Percentiles rank a stretch among this genome's conserved stretches.
These are phyloP conservation scores for Ichneumon xanthorius DNA, from an alignment of 2,888 invertebrate genomes.

Conservation along the genomic window DNA sequence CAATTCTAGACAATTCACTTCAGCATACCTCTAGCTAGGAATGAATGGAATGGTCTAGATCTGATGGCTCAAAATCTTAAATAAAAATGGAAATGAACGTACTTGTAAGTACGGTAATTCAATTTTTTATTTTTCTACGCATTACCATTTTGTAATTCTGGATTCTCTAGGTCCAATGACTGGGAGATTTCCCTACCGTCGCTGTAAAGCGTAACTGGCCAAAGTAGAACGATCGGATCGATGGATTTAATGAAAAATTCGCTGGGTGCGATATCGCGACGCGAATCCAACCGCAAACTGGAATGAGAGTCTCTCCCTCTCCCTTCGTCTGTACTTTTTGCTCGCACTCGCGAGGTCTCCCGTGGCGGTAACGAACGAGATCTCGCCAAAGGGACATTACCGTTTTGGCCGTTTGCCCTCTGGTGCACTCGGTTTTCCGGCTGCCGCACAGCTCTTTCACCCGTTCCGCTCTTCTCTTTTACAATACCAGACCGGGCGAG, in stretches of 20 bases:
- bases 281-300: conserved; percentile 58
- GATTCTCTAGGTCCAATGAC: not conserved
- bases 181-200: not conserved
- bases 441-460: not conserved
- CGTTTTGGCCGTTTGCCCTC: conserved; percentile 67
- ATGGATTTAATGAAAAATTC: conserved; percentile 64
- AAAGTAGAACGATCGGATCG: conserved; percentile 47
- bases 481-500: conserved; percentile 9
- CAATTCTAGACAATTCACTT: not conserved
- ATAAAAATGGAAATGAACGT: not conserved
- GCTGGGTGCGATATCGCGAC: conserved; percentile 36
- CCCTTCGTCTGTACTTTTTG: conserved; percentile 43
- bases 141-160: not conserved
- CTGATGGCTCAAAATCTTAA: not conserved
- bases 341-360: conserved; percentile 1
- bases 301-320: conserved; percentile 40
- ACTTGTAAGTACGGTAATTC: not conserved
- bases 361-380: conserved; percentile 59
- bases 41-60: not conserved
- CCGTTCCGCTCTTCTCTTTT: not conserved
- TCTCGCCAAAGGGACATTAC: conserved; percentile 60
- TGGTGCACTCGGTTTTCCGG: conserved; percentile 28
- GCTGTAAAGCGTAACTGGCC: conserved; percentile 1
- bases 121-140: not conserved
- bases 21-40: not conserved